Evolutionary conservation across 2,888 invertebrate genomes (phyloP).

Genomic region (Apoderus coryli): DNA sequence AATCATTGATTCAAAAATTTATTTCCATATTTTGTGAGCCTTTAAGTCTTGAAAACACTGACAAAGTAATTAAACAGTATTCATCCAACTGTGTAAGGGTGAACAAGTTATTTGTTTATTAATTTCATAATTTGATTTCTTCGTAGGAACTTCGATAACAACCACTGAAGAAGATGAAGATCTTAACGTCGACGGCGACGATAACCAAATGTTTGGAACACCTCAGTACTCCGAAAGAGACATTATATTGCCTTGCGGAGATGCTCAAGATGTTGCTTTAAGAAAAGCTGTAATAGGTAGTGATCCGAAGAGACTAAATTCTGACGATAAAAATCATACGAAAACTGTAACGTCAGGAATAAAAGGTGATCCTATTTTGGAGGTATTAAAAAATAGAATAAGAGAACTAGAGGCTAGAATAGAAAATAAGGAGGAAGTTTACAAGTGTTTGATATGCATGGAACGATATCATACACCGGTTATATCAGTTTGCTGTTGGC

Average conservation of each 20-base stretch:
- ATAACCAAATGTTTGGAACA: constrained; percentile 72
- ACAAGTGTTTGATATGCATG: constrained; percentile 82
- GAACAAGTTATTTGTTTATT: no score
- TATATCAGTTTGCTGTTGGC: constrained; percentile 92
- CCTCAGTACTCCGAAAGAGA: constrained; percentile 74
- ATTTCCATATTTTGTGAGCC: no score
- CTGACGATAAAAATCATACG: constrained; percentile 12
- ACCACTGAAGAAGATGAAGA: constrained; percentile 49
- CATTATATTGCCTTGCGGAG: constrained; percentile 41
- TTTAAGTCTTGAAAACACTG: no score
- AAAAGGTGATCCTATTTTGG: constrained; percentile 39
- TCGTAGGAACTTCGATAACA: constrained; percentile 33
- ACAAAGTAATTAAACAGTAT: no score
- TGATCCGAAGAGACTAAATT: constrained; percentile 19
- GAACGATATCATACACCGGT: constrained; percentile 74
- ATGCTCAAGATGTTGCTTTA: constrained; percentile 40
- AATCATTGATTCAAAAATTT: no score
- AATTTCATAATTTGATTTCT: no score
- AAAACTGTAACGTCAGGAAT: constrained; percentile 13
- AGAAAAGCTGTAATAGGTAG: constrained; percentile 36
- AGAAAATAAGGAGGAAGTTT: constrained; percentile 42
- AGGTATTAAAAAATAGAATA: constrained; percentile 62
- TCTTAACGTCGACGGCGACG: constrained; percentile 77
- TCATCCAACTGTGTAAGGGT: no score
- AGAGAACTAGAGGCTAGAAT: constrained; percentile 55